Evolutionary conservation across 1,140 invertebrate species (phyloP).

Genomic region (Scaptomyza hsui): DNA sequence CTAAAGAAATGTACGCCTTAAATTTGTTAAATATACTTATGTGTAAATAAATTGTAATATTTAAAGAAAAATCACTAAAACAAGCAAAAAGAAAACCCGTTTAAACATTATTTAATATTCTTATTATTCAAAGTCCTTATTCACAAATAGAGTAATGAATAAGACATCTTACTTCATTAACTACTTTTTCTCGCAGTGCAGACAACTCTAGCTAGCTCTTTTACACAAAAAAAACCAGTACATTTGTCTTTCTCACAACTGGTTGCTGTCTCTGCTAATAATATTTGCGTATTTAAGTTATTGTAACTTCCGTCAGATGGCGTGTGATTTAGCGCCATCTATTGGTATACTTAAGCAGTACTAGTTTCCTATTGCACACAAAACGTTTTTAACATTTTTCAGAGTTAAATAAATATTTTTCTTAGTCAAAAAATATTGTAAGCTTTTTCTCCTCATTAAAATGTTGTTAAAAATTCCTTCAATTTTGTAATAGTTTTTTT

Average conservation of each 20-base stretch:
- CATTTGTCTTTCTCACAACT: background rate
- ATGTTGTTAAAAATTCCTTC: background rate
- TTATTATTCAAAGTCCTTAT: background rate
- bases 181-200: slow-evolving; percentile 14
- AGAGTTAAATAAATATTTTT: background rate
- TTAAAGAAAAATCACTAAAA: slow-evolving; percentile 10
- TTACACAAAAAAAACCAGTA: background rate
- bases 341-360: background rate
- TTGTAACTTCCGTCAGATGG: background rate
- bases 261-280: slow-evolving; percentile 22
- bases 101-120: background rate
- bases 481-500: background rate
- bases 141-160: too few species aligned
- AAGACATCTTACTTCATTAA: background rate
- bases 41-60: slow-evolving; percentile 75
- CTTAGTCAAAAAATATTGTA: background rate
- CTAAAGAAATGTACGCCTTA: slow-evolving; percentile 52
- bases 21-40: slow-evolving; percentile 73
- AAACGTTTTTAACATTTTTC: background rate
- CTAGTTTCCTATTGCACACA: background rate
- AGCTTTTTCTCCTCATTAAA: background rate
- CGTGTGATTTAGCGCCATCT: background rate
- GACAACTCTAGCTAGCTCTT: background rate
- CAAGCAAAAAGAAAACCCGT: background rate
- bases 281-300: background rate